Evolutionary conservation across 2,113 vertebrate genomes (phyloP).

Genomic region (Mus spicilegus): DNA sequence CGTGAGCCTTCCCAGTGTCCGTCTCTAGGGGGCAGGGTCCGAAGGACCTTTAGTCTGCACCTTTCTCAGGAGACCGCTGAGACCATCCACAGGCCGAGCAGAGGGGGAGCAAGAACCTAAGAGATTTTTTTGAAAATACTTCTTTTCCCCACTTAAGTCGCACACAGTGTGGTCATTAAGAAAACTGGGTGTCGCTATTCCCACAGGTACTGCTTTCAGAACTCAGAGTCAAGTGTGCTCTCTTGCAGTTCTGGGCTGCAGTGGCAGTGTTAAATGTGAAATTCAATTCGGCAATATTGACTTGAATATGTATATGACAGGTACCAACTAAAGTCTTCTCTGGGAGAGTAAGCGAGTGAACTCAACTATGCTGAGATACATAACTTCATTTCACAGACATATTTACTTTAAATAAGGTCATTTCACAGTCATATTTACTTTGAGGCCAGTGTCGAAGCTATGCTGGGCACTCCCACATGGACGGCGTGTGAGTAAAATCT

Average conservation of each 20-base stretch:
- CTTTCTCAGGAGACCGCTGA: not conserved
- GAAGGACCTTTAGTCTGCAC: not conserved
- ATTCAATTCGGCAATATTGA: conserved; percentile 7
- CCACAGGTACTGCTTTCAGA: conserved; percentile 37
- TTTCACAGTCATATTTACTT: not conserved
- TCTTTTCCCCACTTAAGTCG: not conserved
- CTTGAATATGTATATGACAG: not conserved
- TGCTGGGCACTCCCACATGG: not conserved
- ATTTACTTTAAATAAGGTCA: not conserved
- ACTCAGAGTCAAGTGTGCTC: not conserved
- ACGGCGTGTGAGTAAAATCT: not conserved
- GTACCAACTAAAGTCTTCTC: not conserved
- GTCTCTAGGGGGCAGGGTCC: not conserved
- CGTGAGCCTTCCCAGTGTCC: not conserved
- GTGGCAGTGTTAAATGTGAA: not conserved
- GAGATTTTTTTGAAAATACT: not conserved
- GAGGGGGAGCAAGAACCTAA: not conserved
- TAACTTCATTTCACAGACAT: conserved; percentile 1
- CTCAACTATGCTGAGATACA: not conserved
- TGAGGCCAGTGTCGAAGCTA: not conserved
- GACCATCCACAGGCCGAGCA: not conserved
- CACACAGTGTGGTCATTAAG: not conserved
- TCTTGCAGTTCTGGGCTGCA: not conserved
- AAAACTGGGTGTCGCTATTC: not conserved
- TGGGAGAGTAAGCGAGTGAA: not conserved